A percentile compares a stretch with the other conserved stretches of the same genome.
These are phyloP conservation scores for Euschistus heros DNA, from an alignment of 1,140 invertebrate species.

Conservation along the genomic window DNA sequence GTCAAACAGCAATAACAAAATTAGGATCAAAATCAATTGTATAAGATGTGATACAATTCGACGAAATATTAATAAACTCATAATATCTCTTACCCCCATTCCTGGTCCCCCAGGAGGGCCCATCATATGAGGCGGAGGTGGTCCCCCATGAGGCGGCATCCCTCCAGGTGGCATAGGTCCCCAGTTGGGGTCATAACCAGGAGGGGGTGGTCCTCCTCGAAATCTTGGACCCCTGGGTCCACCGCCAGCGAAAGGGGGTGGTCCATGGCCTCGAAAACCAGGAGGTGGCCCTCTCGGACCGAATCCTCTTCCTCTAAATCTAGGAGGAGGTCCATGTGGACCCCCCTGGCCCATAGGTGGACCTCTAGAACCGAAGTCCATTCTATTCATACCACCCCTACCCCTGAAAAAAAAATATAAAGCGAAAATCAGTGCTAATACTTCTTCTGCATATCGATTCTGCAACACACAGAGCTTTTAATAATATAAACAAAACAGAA, in stretches of 20 bases:
- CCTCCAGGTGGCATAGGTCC: constrained; percentile 38
- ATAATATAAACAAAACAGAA: background rate
- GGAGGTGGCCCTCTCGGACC: constrained; percentile 47
- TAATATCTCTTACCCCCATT: constrained; percentile 29
- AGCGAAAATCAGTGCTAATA: too few species aligned
- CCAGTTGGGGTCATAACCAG: constrained; percentile 45
- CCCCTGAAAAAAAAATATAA: constrained; percentile 26
- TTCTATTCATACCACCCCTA: constrained; percentile 29
- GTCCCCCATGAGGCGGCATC: constrained; percentile 39
- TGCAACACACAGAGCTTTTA: background rate
- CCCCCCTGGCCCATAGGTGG: constrained; percentile 35
- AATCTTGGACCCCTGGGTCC: constrained; percentile 36
- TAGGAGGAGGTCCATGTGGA: constrained; percentile 35
- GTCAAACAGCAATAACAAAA: too few species aligned
- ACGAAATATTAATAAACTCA: too few species aligned
- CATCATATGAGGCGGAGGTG: constrained; percentile 43
- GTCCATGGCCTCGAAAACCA: constrained; percentile 39
- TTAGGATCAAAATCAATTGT: too few species aligned
- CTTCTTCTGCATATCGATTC: background rate
- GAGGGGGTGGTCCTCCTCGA: constrained; percentile 36
- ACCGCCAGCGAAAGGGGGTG: constrained; percentile 34
- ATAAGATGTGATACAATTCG: too few species aligned
- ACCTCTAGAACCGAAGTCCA: constrained; percentile 31
- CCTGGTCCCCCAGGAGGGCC: constrained; percentile 36
- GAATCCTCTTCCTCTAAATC: constrained; percentile 48